Base-by-base conservation (phyloP, 2,888 invertebrate genomes). In the Exephanes ischioxanthus region DNA sequence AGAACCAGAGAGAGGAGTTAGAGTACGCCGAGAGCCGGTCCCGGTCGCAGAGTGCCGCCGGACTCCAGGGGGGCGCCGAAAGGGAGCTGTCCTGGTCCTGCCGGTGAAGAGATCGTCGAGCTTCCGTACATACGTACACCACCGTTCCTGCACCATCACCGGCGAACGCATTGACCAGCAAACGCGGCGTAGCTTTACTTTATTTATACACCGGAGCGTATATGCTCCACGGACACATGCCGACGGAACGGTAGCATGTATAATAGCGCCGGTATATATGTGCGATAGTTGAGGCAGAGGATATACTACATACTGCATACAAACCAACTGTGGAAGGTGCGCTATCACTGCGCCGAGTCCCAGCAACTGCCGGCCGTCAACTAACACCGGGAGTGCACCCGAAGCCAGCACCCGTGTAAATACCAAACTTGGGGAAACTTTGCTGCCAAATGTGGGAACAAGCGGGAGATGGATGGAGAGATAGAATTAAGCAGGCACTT, bases 191-290 rank as follows among this genome's bases (percentile, higher is more conserved):
- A 73, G 63, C 53, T 81, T 66, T 73, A 26, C 85, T 85, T 85
- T 79, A 81, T 85, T 85, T 85, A 75, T 85, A 70, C 82, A 75
- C 66, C 72, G 48, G 72, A 41, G 19, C 51, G 33, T 33, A 22
- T 22, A 72, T 41, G 6, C 53, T 61, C n/a, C 19, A 41, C 41
- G 16, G 76, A 67, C n/a, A 66, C 71, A 63, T 63, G 51, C 66
- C 63, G 45, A 72, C 48, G 11, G 22, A 48, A 76, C 48, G 30
- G 37, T 45, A 70, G 66, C 75, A 30, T 66, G 41, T 41, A 41
- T 66, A 33, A 37, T 16, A 30, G 33, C 22, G 55, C 55, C 9
- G 55, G 41, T 41, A 41, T 55, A 55, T 22, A 22, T 22, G 55
- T 55, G 51, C 5, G 22, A 55, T 66, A 41, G 37, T 66, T 66